Evolutionary conservation across 2,113 vertebrate genomes (phyloP).

Genomic region (Psammodynastes pulverulentus): DNA sequence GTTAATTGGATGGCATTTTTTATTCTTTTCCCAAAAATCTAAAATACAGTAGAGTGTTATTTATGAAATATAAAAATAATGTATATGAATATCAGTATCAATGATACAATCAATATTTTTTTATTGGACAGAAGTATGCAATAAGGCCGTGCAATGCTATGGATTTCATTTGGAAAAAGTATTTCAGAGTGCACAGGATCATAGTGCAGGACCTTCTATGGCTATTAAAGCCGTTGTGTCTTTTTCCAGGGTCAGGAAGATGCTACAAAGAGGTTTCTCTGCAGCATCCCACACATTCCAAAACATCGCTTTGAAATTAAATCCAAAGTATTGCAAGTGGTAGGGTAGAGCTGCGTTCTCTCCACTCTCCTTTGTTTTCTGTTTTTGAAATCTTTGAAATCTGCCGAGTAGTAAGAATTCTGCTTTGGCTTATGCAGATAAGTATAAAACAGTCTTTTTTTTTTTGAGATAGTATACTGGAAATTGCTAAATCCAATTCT

Average conservation of each 20-base stretch:
- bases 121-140: not conserved
- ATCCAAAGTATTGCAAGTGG: not conserved
- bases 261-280: not conserved
- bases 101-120: not conserved
- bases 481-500: not conserved
- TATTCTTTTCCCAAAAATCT: not conserved
- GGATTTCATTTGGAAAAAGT: not conserved
- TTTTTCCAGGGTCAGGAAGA: not conserved
- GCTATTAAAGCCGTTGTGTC: not conserved
- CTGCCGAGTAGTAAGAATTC: not conserved
- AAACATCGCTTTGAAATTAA: not conserved
- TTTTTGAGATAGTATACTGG: not conserved
- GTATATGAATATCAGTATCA: not conserved
- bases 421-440: not conserved
- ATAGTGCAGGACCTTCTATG: not conserved
- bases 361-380: not conserved
- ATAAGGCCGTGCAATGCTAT: not conserved
- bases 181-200: not conserved
- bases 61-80: not conserved
- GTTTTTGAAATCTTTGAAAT: not conserved
- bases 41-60: not conserved
- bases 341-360: not conserved
- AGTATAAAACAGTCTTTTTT: not conserved
- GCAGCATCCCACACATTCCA: not conserved
- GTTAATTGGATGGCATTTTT: not conserved